Base-by-base conservation (phyloP, 2,888 invertebrate species). In the Drosophila basisetae region DNA sequence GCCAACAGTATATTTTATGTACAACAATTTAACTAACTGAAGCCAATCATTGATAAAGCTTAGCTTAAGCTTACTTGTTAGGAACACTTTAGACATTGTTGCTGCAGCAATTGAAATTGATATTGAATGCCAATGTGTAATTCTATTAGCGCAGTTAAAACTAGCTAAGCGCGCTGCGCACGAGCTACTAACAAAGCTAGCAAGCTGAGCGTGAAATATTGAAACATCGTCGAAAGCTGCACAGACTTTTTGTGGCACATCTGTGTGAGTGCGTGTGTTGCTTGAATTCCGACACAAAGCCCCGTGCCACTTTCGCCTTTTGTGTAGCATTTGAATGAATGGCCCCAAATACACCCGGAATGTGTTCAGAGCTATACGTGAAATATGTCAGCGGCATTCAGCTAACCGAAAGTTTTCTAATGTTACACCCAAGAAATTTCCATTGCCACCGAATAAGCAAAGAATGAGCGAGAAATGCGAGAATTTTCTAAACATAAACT, bases 81-180 rank as follows among this genome's bases (percentile, higher is more conserved):
- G 2, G 18, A 18, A 18, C 4, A 6, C 35, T n/a, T 50, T 25
- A 2, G 18, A 47, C 30, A 13, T 16, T 50, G 39, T 50, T 47
- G 39, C 13, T 37, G 37, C 39, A 28, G 68, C n/a, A 68, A 33
- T 33, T 33, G 54, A 72, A 68, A 82, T 72, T 73, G 68, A 68
- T 69, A 68, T 53, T 47, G 54, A 76, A 73, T 71, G 73, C 50
- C 63, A 65, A 69, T 66, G 71, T 77, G 65, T 75, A 75, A 83
- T 85, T 80, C 76, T 81, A 83, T 83, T 80, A 85, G 77, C 63
- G 61, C 59, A 69, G 65, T 66, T 80, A 72, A 73, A 76, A 65
- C 60, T 60, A 65, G 3, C 69, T 6, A 50, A 39, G 18, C 39
- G 62, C 55, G 65, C 52, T 11, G 54, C 25, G 25, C 25, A 9